Evolutionary conservation across 2,888 invertebrate species (phyloP), one percentile per base, ranked within the genome.

Genomic region (Nemotelus pantherinus): DNA sequence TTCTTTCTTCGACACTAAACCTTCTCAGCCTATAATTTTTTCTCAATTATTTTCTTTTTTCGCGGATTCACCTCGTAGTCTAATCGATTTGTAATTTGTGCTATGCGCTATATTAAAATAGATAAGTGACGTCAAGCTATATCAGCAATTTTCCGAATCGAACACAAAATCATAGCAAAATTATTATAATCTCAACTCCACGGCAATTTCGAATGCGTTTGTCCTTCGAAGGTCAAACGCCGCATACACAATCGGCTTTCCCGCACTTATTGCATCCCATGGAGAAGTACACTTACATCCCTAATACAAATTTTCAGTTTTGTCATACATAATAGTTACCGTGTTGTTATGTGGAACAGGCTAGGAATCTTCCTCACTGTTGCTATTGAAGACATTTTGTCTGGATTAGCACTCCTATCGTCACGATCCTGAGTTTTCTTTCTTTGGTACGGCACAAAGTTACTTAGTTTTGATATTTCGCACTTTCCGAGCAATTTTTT

Each of bases 181-280:
- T 25, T 25, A 25, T 25, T 25, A 25, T 25, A 25, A 25, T 25
- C 25, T 25, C 25, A 25, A 25, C 25, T 25, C 25, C 25, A 25
- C 25, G 25, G 25, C 25, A 25, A 25, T 25, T 25, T 25, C 25
- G 25, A 25, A 25, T n/a, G n/a, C 43, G 10, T 72, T 72, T 72
- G 72, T 44, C 72, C 72, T 72, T 44, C 58, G 45, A 58, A 72
- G 72, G 72, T 72, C 72, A 72, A 72, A 72, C 58, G 10, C 55
- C 53, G 25, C 6, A 41, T 9, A 4, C 5, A 63, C 43, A 41
- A 63, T 63, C 25, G 3, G 25, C 25, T 25, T 25, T 25, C 25
- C 25, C 25, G 25, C 3, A 9, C 65, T 2, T 9, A 39, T 57
- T 44, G 5, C 45, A 68, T 9, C 10, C 39, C 39, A 25, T 25